Conservation (phyloP, 2,113 vertebrate genomes). For the Sorex araneus region DNA sequence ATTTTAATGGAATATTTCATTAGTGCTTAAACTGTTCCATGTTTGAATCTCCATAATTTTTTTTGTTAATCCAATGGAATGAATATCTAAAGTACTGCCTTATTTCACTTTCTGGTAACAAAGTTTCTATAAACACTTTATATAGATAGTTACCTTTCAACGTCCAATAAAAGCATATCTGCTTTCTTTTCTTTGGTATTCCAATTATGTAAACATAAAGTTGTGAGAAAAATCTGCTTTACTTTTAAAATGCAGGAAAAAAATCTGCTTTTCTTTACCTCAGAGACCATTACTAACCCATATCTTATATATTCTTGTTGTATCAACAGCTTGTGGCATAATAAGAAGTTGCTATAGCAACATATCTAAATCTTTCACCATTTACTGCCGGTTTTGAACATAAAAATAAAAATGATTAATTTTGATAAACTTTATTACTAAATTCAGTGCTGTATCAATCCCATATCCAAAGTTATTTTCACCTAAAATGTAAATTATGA, state of each 20-base stretch:
- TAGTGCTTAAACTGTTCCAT: not conserved
- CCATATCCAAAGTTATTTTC: not conserved
- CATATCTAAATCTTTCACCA: conserved; percentile 51
- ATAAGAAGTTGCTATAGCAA: conserved; percentile 84
- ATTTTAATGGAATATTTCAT: not conserved
- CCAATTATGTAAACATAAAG: conserved; percentile 5
- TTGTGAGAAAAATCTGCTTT: not conserved
- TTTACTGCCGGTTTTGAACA: conserved; percentile 72
- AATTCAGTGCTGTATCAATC: conserved; percentile 60
- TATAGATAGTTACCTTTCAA: not conserved
- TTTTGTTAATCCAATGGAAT: not conserved
- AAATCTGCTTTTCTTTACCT: conserved; percentile 23
- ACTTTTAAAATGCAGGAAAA: not conserved
- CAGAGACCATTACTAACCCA: conserved; percentile 69
- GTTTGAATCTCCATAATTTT: not conserved
- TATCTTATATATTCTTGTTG: conserved; percentile 61
- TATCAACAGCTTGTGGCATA: conserved; percentile 54
- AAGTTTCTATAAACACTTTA: conserved; percentile 13
- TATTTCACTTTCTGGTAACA: not conserved
- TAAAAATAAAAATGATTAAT: conserved; percentile 55
- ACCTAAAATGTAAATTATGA: not conserved
- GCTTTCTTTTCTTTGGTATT: not conserved
- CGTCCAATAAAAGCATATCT: not conserved
- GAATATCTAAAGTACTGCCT: not conserved
- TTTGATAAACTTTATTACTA: conserved; percentile 49